Evolutionary conservation across 2,797 vertebrate species (phyloP), one percentile per base, ranked within the genome.

Genomic region (Sebastiscus albofasciatus): DNA sequence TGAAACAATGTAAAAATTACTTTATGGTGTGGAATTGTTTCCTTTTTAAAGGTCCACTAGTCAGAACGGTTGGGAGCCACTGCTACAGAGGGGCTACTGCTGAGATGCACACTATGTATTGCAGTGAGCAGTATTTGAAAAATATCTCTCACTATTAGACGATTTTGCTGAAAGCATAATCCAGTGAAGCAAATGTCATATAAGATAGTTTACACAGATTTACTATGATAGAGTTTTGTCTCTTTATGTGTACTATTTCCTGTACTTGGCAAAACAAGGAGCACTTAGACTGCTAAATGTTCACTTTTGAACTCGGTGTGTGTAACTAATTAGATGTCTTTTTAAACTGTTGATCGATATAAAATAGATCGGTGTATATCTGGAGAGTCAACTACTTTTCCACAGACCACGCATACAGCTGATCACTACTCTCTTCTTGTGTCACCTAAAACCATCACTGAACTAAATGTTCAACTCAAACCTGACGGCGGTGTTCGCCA

Each of bases 231-330:
- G 6, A 52, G 12, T 71, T 78, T 49, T 39, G 55, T 68, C 56
- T 65, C 9, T 65, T 67, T 10, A 61, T 80, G 75, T 80, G 73
- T 73, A 67, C 1, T 52, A 12, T 33, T 75, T 68, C 26, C 82
- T 58, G 33, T 82, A 49, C 33, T 67, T 12, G 10, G 62, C 12
- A 39, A 80, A 67, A 79, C 33, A 59, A 64, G 56, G 22, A 81
- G 65, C 87, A 77, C 75, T 52, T 36, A 60, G 12, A 72, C 52
- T 66, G 42, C 20, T 80, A 67, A 75, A 81, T 70, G 36, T 68
- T 81, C 13, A 68, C 69, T 42, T 79, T 68, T 72, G 58, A 78
- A 72, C 42, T 67, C 13, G 1, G 16, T 46, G 18, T 67, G 33
- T 85, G 54, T 77, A 39, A 66, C n/a, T 74, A n/a, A 55, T 61